These are phyloP conservation scores for Dunckerocampus dactyliophorus DNA, from an alignment of 2,113 vertebrate species.

Conservation along the genomic window DNA sequence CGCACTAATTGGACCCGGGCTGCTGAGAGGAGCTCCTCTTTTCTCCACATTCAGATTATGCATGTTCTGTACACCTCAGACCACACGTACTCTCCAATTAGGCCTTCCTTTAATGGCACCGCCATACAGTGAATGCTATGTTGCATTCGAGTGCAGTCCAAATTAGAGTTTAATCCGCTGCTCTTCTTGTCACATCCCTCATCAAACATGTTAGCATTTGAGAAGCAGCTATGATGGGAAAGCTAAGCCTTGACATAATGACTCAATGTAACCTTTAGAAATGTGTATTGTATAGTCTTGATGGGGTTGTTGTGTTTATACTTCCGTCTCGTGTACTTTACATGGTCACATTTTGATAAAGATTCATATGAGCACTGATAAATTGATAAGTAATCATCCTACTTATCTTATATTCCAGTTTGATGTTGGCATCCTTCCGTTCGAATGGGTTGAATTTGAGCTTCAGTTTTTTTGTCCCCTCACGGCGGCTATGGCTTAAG, in stretches of 20 bases:
- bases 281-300: no score
- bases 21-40: slow-evolving; percentile 20
- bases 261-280: slow-evolving; percentile 15
- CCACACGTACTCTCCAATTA: slow-evolving; percentile 42
- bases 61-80: slow-evolving; percentile 35
- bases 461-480: no score
- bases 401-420: no score
- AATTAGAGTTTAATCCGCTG: slow-evolving; percentile 18
- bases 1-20: slow-evolving; percentile 62
- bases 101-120: slow-evolving; percentile 6
- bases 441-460: no score
- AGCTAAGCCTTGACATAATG: slow-evolving; percentile 42
- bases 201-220: slow-evolving; percentile 6
- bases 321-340: no score
- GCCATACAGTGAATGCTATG: not conserved
- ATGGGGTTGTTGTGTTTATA: no score
- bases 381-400: no score
- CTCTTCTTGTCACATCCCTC: slow-evolving; percentile 2
- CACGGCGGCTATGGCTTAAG: no score
- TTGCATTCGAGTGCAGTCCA: slow-evolving; percentile 9
- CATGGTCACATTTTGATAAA: no score
- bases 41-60: slow-evolving; percentile 12
- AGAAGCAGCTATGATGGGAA: slow-evolving; percentile 14
- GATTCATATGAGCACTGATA: no score
- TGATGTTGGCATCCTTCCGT: no score